Base-by-base conservation (phyloP, 2,888 invertebrate species). In the Syritta pipiens region DNA sequence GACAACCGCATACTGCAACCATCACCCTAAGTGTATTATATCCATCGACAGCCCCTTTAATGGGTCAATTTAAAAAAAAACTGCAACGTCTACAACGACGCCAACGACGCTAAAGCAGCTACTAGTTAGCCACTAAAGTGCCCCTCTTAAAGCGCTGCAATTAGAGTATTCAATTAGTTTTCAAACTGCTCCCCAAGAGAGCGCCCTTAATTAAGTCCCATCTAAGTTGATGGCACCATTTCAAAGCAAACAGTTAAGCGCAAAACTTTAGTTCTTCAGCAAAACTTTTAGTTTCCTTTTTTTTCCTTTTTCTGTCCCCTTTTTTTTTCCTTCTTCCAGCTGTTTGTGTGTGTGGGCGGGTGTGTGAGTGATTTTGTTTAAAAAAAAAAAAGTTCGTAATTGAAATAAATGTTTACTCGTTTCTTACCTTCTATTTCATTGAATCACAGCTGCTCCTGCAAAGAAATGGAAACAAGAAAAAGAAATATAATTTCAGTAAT, bases 371-470 rank as follows among this genome's bases (percentile, higher is more conserved):
- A n/a, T n/a, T n/a, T n/a, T n/a, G n/a, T n/a, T n/a, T n/a, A n/a
- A n/a, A n/a, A n/a, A 3, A 4, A 6, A 17, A 6, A 37, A 37
- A 37, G 37, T 37, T 37, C 37, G 37, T 14, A 37, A 17, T 37
- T 6, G n/a, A 17, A 37, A 17, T 14, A 37, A 37, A 37, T 37
- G 37, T 37, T 37, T 7, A 30, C 19, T 57, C 24, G 28, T 46
- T 12, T 9, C 76, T 69, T 53, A 76, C 76, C 76, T 76, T 57
- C 62, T 57, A 63, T 51, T 63, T 69, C 51, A 59, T 69, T 28
- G 32, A 76, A 69, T 69, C 69, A 57, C 71, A 63, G 69, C 63
- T 69, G 63, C 35, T 63, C 42, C 69, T 76, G 62, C 9, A 51
- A 76, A 57, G 48, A 49, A 37, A 20, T 35, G 2, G 44, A 55